A percentile compares a stretch with the other conserved stretches of the same genome.
phyloP scores from a whole-genome alignment of 2,888 invertebrate genomes.

The Callyntrura sp. region DNA sequence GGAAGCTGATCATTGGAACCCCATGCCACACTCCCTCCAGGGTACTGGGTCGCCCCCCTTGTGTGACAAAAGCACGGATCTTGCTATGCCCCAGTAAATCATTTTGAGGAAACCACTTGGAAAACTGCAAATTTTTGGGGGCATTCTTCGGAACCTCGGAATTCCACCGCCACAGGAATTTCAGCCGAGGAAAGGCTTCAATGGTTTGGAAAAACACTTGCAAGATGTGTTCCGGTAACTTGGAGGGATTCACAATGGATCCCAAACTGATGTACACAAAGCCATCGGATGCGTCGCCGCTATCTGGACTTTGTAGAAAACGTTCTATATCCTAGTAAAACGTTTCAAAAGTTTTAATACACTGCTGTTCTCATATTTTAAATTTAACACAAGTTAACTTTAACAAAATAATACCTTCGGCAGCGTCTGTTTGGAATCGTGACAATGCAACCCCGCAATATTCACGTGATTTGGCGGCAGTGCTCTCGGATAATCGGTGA shows the following conservation, averaged over 20 bases:
- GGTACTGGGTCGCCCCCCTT: slow-evolving; percentile 67
- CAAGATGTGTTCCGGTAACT: slow-evolving; percentile 43
- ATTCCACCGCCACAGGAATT: slow-evolving; percentile 83
- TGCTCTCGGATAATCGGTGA: slow-evolving; percentile 54
- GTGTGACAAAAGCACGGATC: slow-evolving; percentile 74
- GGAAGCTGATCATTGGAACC: slow-evolving; percentile 78
- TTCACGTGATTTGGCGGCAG: slow-evolving; percentile 55
- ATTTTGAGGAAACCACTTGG: slow-evolving; percentile 83
- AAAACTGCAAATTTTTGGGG: slow-evolving; percentile 81
- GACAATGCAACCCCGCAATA: slow-evolving; percentile 59
- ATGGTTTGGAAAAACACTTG: slow-evolving; percentile 76
- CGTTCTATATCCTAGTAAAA: background rate
- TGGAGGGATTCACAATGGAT: slow-evolving; percentile 36
- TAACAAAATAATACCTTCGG: slow-evolving; percentile 47
- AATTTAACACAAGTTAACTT: background rate
- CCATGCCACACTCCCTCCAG: slow-evolving; percentile 80
- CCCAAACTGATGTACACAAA: slow-evolving; percentile 75
- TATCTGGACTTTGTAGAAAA: background rate
- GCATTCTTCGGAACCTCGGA: slow-evolving; percentile 72
- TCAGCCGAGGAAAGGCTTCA: slow-evolving; percentile 54
- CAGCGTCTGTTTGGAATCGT: background rate
- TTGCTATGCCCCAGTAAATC: slow-evolving; percentile 73
- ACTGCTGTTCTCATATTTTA: background rate
- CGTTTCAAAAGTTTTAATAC: too few relatives aligned
- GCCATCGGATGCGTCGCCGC: background rate